These are phyloP conservation scores for Luidia sarsii DNA, from an alignment of 53 echinoderm and acorn worm species.

Conservation along the genomic window DNA sequence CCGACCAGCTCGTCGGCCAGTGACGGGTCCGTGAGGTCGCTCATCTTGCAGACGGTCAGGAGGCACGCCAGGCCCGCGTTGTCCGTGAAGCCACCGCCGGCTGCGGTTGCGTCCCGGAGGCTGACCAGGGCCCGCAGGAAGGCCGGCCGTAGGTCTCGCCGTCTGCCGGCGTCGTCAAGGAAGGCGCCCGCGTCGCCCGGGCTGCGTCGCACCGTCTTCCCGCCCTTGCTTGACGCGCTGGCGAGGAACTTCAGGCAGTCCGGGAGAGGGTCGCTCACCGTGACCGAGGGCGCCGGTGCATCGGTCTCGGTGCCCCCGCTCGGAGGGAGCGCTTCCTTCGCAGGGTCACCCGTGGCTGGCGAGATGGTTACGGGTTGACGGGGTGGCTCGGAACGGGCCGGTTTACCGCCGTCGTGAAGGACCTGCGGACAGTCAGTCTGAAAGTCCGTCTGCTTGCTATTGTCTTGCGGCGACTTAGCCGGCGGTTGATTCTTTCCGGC, in stretches of 20 bases:
- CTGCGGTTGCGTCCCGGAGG: neutral
- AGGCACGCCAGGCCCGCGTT: slow-evolving; percentile 4
- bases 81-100: neutral
- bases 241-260: slow-evolving; percentile 5
- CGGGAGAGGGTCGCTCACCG: no score
- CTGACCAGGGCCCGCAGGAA: slow-evolving; percentile 1
- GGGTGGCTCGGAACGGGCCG: no score
- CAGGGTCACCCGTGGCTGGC: no score
- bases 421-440: no score
- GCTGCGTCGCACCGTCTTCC: neutral
- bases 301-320: no score
- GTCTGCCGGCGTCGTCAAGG: neutral
- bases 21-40: slow-evolving; percentile 46
- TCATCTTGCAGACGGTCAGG: slow-evolving; percentile 59
- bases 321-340: no score
- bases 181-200: neutral
- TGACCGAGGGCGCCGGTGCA: no score
- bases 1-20: slow-evolving; percentile 58
- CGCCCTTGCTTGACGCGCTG: slow-evolving; percentile 7
- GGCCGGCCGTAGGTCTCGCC: slow-evolving; percentile 9
- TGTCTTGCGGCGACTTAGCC: neutral
- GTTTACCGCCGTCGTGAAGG: no score
- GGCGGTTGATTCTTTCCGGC: slow-evolving; percentile 1
- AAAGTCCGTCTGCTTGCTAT: neutral
- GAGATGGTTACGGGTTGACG: no score